A percentile compares a stretch with the other conserved stretches of the same genome.
Conservation (phyloP, 2,888 invertebrate species). For the Diarsia dahlii region DNA sequence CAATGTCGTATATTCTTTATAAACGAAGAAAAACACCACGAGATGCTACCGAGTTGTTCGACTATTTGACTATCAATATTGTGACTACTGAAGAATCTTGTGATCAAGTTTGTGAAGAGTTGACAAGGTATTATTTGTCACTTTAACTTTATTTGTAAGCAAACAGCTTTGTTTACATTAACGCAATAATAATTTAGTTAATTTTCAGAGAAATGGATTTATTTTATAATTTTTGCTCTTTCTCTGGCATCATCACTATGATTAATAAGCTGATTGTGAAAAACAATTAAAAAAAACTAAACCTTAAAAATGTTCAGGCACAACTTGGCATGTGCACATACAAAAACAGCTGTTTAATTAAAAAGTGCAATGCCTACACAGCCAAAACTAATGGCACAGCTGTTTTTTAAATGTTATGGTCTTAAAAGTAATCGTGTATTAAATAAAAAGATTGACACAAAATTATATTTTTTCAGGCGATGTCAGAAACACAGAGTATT, state of each 20-base stretch:
- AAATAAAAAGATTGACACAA: neutral
- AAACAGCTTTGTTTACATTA: conserved; percentile 9
- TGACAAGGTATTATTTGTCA: conserved; percentile 74
- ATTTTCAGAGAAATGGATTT: neutral
- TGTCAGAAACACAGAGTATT: conserved; percentile 87
- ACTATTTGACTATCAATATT: conserved; percentile 76
- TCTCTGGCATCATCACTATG: neutral
- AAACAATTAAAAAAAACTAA: neutral
- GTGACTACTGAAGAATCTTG: conserved; percentile 76
- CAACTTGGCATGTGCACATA: neutral
- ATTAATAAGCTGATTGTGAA: neutral
- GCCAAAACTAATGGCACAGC: neutral
- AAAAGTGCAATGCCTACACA: neutral
- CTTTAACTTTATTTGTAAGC: neutral
- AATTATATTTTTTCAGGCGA: conserved; percentile 71
- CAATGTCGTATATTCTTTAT: conserved; percentile 70
- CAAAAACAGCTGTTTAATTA: neutral
- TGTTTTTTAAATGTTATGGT: neutral
- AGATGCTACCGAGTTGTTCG: conserved; percentile 74
- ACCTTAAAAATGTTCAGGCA: neutral
- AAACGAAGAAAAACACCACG: conserved; percentile 65
- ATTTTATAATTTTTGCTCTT: neutral
- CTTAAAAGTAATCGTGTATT: neutral
- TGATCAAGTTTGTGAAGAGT: conserved; percentile 75
- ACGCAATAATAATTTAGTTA: neutral